phyloP scores from a whole-genome alignment of 2,797 vertebrate genomes.

The Falco novaeseelandiae region DNA sequence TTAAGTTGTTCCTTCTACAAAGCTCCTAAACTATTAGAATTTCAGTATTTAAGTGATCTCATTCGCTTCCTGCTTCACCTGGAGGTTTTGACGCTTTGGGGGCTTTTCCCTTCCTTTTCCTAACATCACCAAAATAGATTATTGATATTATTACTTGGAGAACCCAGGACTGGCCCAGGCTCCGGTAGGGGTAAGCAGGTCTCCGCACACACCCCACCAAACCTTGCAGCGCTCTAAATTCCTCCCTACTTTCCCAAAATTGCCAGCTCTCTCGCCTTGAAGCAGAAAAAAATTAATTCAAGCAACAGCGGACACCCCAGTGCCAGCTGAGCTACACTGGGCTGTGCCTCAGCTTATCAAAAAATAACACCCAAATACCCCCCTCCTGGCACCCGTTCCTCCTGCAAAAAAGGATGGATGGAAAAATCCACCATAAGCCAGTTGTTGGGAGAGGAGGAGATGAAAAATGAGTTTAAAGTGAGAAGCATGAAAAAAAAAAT shows the following conservation, averaged over 20 bases:
- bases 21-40: neutral
- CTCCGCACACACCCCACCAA: neutral
- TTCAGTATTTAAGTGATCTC: neutral
- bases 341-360: neutral
- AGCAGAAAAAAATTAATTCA: neutral
- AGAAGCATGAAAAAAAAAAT: neutral
- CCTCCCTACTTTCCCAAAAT: neutral
- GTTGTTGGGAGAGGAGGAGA: neutral
- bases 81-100: neutral
- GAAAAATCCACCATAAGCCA: neutral
- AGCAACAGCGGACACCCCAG: neutral
- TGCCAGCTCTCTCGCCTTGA: neutral
- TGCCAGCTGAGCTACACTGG: rapidly evolving
- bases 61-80: neutral
- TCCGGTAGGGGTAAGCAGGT: neutral
- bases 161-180: neutral
- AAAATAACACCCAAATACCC: neutral
- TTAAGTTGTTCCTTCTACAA: neutral
- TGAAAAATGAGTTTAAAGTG: neutral
- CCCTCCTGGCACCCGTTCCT: neutral
- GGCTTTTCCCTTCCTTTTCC: neutral
- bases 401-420: neutral
- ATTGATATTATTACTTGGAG: neutral
- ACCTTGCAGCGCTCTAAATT: neutral
- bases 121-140: neutral